phyloP scores from a whole-genome alignment of 1,140 invertebrate species.

The Drosophila takahashii region DNA sequence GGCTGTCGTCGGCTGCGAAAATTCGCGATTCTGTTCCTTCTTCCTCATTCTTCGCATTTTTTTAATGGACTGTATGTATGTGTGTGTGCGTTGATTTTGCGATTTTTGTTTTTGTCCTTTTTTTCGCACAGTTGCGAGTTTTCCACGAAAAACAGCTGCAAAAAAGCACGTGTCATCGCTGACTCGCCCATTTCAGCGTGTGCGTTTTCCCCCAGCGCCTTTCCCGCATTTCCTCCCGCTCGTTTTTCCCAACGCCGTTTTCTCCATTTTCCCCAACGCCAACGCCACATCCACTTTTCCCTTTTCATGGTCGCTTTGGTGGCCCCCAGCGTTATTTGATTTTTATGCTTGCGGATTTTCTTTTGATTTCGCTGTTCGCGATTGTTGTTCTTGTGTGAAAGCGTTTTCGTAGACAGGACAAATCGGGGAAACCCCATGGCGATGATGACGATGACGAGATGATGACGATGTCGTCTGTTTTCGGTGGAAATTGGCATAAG shows the following conservation, averaged over 20 bases:
- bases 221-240: background rate
- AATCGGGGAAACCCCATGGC: slow-evolving; percentile 66
- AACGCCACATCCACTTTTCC: slow-evolving; percentile 18
- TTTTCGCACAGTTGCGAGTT: slow-evolving; percentile 74
- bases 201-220: slow-evolving; percentile 54
- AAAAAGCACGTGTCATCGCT: slow-evolving; percentile 84
- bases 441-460: slow-evolving; percentile 31
- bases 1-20: slow-evolving; percentile 43
- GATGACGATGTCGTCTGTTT: slow-evolving; percentile 41
- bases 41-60: slow-evolving; percentile 1
- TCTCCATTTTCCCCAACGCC: slow-evolving; percentile 1
- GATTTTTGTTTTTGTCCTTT: slow-evolving; percentile 82
- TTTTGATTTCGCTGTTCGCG: slow-evolving; percentile 60
- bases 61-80: background rate
- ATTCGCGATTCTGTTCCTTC: slow-evolving; percentile 12
- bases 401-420: slow-evolving; percentile 64
- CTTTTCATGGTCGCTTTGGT: slow-evolving; percentile 76
- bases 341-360: slow-evolving; percentile 72
- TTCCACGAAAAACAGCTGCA: slow-evolving; percentile 80
- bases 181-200: slow-evolving; percentile 61
- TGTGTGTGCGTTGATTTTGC: slow-evolving; percentile 54
- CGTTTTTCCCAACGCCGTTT: slow-evolving; percentile 2
- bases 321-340: slow-evolving; percentile 67
- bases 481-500: background rate
- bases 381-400: slow-evolving; percentile 45